Conservation (phyloP, 2,797 vertebrate species). For the Phalanger gymnotis region DNA sequence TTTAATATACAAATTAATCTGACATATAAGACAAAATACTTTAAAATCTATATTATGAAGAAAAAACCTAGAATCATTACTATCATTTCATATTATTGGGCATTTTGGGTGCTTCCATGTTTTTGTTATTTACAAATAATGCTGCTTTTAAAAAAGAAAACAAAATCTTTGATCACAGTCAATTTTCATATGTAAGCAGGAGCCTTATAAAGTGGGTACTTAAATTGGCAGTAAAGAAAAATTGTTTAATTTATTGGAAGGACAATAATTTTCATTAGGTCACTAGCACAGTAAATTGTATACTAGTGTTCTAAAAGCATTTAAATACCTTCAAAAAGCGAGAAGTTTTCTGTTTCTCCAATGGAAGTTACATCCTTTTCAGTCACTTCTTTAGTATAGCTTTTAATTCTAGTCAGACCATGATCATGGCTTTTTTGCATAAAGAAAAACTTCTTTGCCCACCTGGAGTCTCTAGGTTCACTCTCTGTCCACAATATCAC, state of each 20-base stretch:
- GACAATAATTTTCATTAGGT: background rate
- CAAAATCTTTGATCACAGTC: background rate
- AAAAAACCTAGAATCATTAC: background rate
- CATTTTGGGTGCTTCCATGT: background rate
- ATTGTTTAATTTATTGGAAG: background rate
- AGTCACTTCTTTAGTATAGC: background rate
- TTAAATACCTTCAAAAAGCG: background rate
- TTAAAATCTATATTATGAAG: background rate
- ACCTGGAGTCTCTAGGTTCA: background rate
- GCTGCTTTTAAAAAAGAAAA: background rate
- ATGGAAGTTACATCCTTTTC: background rate
- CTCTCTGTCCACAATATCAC: background rate
- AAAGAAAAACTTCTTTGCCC: background rate
- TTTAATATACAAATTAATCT: background rate
- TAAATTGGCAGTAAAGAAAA: background rate
- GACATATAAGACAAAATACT: background rate
- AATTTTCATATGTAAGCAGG: background rate
- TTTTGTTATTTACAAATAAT: background rate
- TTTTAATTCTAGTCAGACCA: background rate
- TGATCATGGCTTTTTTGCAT: background rate
- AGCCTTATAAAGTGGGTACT: background rate
- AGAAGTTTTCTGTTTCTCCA: background rate
- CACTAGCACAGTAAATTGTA: background rate
- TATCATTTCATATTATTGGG: background rate
- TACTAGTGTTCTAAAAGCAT: background rate